A percentile compares a stretch with the other conserved stretches of the same genome.
Evolutionary conservation across 2,888 invertebrate genomes (phyloP).

Genomic region (Ypsolopha sequella): DNA sequence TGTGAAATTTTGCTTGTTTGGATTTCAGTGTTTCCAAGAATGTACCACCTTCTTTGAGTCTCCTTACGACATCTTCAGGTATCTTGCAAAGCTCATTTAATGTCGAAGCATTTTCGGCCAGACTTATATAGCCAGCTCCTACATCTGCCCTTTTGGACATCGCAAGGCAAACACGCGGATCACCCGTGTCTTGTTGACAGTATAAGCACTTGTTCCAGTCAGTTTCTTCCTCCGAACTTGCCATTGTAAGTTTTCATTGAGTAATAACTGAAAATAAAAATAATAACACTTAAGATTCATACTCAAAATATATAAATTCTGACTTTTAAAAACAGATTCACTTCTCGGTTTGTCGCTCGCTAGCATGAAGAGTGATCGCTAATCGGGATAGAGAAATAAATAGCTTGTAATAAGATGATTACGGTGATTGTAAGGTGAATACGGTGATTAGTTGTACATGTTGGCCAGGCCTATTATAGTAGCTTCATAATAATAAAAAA

Average conservation of each 20-base stretch:
- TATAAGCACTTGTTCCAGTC: background rate
- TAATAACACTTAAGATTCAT: constrained; percentile 1
- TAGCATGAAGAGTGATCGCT: constrained; percentile 3
- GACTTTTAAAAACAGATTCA: constrained; percentile 1
- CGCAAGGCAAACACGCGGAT: background rate
- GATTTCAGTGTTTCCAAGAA: background rate
- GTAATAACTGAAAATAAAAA: constrained; percentile 4
- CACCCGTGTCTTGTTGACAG: background rate
- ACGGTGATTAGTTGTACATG: constrained; percentile 4
- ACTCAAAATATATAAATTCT: constrained; percentile 3
- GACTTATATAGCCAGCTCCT: background rate
- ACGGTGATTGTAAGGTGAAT: constrained; percentile 4
- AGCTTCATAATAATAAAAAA: constrained; percentile 1
- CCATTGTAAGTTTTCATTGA: constrained; percentile 4
- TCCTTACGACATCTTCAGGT: background rate
- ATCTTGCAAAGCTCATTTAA: background rate
- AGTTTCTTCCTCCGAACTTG: constrained; percentile 1
- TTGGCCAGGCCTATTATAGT: constrained; percentile 2
- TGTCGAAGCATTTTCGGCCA: background rate
- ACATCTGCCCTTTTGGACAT: background rate
- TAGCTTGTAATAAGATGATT: constrained; percentile 3
- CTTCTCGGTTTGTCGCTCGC: constrained; percentile 3
- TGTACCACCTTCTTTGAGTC: background rate
- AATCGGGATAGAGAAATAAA: constrained; percentile 1
- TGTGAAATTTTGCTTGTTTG: constrained; percentile 1